Evolutionary conservation across 2,888 invertebrate genomes (phyloP), one percentile per base, ranked within the genome.

Genomic region (Halocaridina rubra): DNA sequence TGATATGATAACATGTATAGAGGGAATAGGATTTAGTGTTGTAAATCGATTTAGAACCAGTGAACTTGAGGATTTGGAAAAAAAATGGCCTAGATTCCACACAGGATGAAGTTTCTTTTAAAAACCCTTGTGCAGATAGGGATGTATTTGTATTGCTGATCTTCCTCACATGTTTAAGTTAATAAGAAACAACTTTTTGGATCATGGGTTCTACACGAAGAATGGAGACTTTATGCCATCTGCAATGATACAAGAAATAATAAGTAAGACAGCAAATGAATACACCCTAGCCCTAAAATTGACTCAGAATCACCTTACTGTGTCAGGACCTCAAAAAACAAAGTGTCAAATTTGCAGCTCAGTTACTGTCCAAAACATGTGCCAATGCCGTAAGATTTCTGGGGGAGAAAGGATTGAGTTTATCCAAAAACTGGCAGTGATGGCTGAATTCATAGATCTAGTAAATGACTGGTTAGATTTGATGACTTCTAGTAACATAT

Each of bases 381-480:
- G 29, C 61, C 33, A 24, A 32, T 59, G 27, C 59, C 19, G 2
- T 76, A 16, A 76, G 30, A 57, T 59, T 27, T 76, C 24, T 33
- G 19, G 29, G 75, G 29, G 30, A 57, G 59, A 76, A 46, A 76
- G 30, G 32, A n/a, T 61, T 76, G 59, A 24, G 57, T 30, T 53
- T 30, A 57, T 30, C 59, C 30, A 24, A 57, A 30, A 59, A 76
- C n/a, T 76, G 76, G 61, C 19, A 1, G 61, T 57, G 61, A 76
- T 59, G 30, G 76, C 61, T 1, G 76, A 57, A 22, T 57, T 59
- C 57, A 59, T 59, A 13, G n/a, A 19, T 76, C 16, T 59, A 29
- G 76, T 32, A 61, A 61, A 57, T 22, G 61, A 59, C 30, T 76
- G 61, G 76, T 76, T 76, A n/a, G 59, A 76, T 27, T 27, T 74